A percentile compares a stretch with the other conserved stretches of the same genome.
Conservation (phyloP, 2,113 vertebrate species). For the Sprattus sprattus region DNA sequence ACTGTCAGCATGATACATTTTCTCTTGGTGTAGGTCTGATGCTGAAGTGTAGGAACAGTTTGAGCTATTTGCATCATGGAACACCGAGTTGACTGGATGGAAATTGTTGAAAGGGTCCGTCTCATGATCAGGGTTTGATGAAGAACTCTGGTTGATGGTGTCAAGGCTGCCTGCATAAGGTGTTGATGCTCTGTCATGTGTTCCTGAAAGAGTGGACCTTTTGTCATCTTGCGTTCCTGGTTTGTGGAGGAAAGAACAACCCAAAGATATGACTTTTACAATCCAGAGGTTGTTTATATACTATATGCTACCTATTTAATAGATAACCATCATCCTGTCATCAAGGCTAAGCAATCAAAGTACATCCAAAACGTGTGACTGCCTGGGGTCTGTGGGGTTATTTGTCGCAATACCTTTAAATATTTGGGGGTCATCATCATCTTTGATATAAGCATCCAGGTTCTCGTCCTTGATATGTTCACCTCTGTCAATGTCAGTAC, state of each 20-base stretch:
- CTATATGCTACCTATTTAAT: neutral
- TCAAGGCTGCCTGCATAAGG: neutral
- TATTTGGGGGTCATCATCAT: neutral
- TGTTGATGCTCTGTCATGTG: neutral
- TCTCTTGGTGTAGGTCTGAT: neutral
- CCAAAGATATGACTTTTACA: neutral
- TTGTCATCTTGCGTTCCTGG: neutral
- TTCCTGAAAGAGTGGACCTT: neutral
- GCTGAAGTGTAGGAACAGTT: neutral
- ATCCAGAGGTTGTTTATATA: no score
- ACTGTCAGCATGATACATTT: constrained; percentile 21
- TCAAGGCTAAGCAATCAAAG: neutral
- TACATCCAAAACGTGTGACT: no score
- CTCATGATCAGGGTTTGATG: neutral
- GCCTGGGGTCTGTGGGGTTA: neutral
- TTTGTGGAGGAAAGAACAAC: neutral
- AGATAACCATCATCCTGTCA: neutral
- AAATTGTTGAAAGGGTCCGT: neutral
- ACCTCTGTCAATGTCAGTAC: neutral
- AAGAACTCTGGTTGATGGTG: neutral
- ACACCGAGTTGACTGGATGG: neutral
- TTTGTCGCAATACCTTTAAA: neutral
- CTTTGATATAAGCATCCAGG: neutral
- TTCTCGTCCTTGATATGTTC: neutral
- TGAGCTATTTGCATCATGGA: neutral